Percentiles rank a stretch among this genome's conserved stretches.
Conservation (phyloP, 2,888 invertebrate species). For the Autographa gamma region DNA sequence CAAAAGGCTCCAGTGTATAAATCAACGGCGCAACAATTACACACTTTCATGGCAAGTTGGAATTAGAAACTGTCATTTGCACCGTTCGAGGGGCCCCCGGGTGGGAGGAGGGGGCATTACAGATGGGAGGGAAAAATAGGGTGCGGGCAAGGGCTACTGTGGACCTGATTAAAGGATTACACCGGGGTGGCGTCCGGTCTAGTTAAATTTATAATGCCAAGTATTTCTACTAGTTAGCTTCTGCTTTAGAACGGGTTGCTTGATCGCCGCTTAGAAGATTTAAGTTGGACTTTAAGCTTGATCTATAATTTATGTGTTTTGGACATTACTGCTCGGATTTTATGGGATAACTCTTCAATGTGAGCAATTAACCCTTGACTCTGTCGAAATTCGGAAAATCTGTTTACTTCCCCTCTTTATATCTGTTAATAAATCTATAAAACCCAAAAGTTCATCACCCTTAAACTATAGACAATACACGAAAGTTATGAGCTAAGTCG, state of each 20-base stretch:
- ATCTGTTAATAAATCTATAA: conserved; percentile 27
- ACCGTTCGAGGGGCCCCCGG: conserved; percentile 82
- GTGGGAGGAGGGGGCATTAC: conserved; percentile 63
- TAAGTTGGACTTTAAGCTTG: conserved; percentile 50
- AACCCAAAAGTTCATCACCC: conserved; percentile 49
- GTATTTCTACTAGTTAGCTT: conserved; percentile 85
- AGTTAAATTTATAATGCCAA: conserved; percentile 88
- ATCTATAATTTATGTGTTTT: conserved; percentile 40
- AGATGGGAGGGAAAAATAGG: conserved; percentile 85
- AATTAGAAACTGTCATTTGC: conserved; percentile 90
- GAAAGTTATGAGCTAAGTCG: conserved; percentile 58
- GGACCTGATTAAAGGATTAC: conserved; percentile 89
- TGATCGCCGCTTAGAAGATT: conserved; percentile 54
- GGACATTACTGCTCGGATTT: conserved; percentile 2
- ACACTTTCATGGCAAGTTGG: conserved; percentile 90
- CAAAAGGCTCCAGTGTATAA: conserved; percentile 85
- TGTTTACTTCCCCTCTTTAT: not conserved
- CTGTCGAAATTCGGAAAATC: not conserved
- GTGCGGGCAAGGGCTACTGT: conserved; percentile 86
- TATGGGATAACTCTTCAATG: not conserved
- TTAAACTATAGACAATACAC: conserved; percentile 58
- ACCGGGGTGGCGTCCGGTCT: conserved; percentile 85
- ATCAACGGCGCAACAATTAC: conserved; percentile 89
- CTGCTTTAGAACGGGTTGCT: conserved; percentile 59
- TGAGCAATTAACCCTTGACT: not conserved